Percentiles rank a stretch among this genome's conserved stretches.
Conservation (phyloP, 2,797 vertebrate genomes). For the Fistularia commersonii region DNA sequence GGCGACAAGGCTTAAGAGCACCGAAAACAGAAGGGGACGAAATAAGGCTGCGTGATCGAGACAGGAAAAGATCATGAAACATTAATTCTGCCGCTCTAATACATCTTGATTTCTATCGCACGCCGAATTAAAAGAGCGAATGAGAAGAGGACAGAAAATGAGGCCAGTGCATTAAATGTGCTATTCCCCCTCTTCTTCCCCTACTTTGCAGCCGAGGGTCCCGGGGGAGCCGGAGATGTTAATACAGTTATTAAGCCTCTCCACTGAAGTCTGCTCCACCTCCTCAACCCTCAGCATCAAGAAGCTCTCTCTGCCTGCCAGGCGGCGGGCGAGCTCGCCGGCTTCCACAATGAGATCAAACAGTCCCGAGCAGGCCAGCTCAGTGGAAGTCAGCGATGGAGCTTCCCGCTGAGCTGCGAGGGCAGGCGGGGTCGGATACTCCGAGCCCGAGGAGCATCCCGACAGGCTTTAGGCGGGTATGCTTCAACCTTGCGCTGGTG, state of each 20-base stretch:
- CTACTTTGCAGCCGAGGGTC: slow-evolving; percentile 56
- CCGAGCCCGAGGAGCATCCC: slow-evolving; percentile 64
- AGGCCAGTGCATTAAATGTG: slow-evolving; percentile 25
- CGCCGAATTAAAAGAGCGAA: background rate
- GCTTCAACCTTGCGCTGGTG: slow-evolving; percentile 29
- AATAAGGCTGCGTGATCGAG: background rate
- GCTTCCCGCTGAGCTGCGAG: slow-evolving; percentile 52
- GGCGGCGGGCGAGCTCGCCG: slow-evolving; percentile 45
- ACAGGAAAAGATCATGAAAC: background rate
- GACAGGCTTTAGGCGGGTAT: slow-evolving; percentile 53
- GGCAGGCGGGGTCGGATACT: slow-evolving; percentile 57
- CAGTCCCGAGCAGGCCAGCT: slow-evolving; percentile 68
- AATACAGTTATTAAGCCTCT: slow-evolving; percentile 77
- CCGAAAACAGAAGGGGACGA: too few species aligned
- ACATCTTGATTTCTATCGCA: slow-evolving; percentile 17
- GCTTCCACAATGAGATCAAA: slow-evolving; percentile 74
- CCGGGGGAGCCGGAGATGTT: slow-evolving; percentile 62
- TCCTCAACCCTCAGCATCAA: slow-evolving; percentile 65
- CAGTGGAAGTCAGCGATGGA: slow-evolving; percentile 59
- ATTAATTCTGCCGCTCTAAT: background rate
- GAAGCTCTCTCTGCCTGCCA: slow-evolving; percentile 61
- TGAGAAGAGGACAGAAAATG: slow-evolving; percentile 44
- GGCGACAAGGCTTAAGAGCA: too few species aligned
- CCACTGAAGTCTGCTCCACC: slow-evolving; percentile 67
- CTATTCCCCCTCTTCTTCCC: background rate